A percentile compares a stretch with the other conserved stretches of the same genome.
Evolutionary conservation across 2,113 vertebrate genomes (phyloP).

Genomic region (Sardina pilchardus): DNA sequence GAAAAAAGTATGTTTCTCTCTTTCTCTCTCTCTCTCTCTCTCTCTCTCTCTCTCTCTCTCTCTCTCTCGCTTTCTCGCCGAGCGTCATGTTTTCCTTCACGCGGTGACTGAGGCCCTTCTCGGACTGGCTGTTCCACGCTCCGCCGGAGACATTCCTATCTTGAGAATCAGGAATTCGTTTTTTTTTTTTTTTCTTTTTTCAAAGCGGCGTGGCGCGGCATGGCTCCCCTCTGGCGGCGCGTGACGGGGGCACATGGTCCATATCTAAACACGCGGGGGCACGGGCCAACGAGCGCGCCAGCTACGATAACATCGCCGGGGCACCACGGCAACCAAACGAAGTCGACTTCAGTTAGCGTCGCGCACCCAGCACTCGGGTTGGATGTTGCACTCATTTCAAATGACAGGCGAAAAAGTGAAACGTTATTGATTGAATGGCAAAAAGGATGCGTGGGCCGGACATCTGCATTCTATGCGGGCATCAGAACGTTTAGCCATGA

Average conservation of each 20-base stretch:
- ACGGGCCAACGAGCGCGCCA: conserved; percentile 11
- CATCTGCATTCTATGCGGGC: conserved; percentile 23
- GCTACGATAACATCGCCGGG: conserved; percentile 31
- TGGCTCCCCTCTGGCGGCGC: neutral
- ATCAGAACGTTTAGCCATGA: conserved; percentile 12
- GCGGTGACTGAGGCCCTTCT: neutral
- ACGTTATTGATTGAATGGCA: neutral
- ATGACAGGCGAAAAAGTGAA: conserved; percentile 25
- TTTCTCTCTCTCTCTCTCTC: neutral
- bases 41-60: neutral
- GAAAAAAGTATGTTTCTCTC: no score
- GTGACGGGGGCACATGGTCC: neutral
- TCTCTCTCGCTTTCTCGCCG: neutral
- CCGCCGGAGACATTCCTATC: neutral
- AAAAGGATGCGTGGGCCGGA: neutral
- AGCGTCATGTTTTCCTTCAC: conserved; percentile 26
- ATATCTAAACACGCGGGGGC: conserved; percentile 19
- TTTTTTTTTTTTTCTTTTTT: no score
- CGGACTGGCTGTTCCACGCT: neutral
- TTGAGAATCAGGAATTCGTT: conserved; percentile 5
- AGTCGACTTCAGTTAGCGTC: no score
- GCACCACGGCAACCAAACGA: no score
- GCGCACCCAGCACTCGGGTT: neutral
- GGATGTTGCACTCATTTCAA: neutral
- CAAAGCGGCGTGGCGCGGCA: neutral